Percentiles rank a stretch among this genome's conserved stretches.
Conservation (phyloP, 2,113 vertebrate species). For the Pelobates fuscus region DNA sequence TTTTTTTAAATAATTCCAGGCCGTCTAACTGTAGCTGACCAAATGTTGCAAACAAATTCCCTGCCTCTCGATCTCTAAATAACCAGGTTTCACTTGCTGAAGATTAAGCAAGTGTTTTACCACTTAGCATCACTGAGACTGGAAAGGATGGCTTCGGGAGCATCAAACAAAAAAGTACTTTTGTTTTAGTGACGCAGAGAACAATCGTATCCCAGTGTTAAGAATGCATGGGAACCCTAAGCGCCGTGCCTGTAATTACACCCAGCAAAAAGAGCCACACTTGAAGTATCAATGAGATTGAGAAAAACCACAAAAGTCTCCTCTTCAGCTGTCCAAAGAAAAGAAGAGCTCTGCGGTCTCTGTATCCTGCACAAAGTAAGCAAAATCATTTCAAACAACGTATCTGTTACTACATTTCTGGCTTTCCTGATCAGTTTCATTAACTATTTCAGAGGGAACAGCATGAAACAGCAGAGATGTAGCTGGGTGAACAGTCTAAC, state of each 20-base stretch:
- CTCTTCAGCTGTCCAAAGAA: conserved; percentile 44
- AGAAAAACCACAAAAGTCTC: conserved; percentile 41
- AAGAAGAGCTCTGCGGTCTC: conserved; percentile 30
- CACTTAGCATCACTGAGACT: conserved; percentile 28
- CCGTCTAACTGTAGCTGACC: too few relatives aligned
- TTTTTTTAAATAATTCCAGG: too few relatives aligned
- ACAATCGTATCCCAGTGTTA: conserved; percentile 45
- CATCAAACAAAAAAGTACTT: conserved; percentile 24
- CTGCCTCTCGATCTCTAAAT: too few relatives aligned
- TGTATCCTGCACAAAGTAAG: conserved; percentile 42
- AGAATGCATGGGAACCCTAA: conserved; percentile 47
- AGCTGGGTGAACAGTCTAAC: too few relatives aligned
- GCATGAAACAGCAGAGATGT: too few relatives aligned
- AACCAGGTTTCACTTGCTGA: too few relatives aligned
- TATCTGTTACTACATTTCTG: conserved; percentile 25
- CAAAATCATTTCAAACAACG: conserved; percentile 13
- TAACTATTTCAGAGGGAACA: too few relatives aligned
- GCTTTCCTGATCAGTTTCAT: not conserved
- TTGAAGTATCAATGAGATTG: conserved; percentile 45
- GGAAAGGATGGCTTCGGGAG: conserved; percentile 4
- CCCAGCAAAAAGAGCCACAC: conserved; percentile 27
- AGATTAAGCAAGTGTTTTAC: not conserved
- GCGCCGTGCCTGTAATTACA: conserved; percentile 36
- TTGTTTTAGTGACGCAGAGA: conserved; percentile 40
- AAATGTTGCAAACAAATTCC: too few relatives aligned